Evolutionary conservation across 1,140 invertebrate genomes (phyloP), one percentile per base, ranked within the genome.

Genomic region (Ylistrum balloti): DNA sequence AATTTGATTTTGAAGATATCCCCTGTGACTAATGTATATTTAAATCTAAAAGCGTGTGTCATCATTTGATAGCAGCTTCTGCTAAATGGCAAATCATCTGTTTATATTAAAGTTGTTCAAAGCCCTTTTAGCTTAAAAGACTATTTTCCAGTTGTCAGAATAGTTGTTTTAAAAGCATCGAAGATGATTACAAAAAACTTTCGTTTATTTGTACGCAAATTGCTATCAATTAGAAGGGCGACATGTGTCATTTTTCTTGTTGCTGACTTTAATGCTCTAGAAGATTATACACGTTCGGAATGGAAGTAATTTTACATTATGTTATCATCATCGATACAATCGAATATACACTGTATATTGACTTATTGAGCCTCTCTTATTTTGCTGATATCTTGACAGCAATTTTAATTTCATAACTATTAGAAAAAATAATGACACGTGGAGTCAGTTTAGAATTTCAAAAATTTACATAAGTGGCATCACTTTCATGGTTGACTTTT

Each of bases 381-480:
- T 74, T 28, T 5, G 5, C 11, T 13, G 17, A 45, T 45, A 17
- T 45, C 9, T 0, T 74, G 56, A 2, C 56, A 74, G n/a, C 22
- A 17, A 74, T 74, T 74, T 74, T n/a, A 17, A 28, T 74, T 74
- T 74, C 56, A 74, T 9, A 9, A 48, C 22, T n/a, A n/a, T 38
- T 38, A 13, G 13, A 22, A 48, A 13, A 74, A 28, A 74, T 28
- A 74, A 74, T 74, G 56, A 28, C n/a, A 74, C 22, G 56, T n/a
- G 56, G 56, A 74, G 28, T 74, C 56, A 74, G 22, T 74, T 74
- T n/a, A 28, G 28, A 74, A 74, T 74, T n/a, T 28, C 3, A 5
- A 74, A 74, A 74, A 74, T 74, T 74, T 74, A 28, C 56, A 74
- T 74, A 74, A 74, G 56, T 74, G 56, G 56, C 56, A 74, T 74